phyloP scores from a whole-genome alignment of 37 sponge, comb jelly and placozoan genomes.

The Crambe crambe region DNA sequence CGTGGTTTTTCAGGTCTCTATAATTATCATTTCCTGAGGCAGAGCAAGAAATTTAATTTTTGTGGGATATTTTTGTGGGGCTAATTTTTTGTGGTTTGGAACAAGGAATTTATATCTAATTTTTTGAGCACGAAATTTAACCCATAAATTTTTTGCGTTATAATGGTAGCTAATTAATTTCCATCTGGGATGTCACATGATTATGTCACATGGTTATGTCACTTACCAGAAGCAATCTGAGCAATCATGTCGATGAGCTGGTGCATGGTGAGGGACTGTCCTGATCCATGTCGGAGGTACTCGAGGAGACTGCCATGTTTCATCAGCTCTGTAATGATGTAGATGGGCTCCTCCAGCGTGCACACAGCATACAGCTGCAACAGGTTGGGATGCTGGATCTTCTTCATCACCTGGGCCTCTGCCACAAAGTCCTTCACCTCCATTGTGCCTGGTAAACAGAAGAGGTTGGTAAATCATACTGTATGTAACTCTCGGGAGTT shows the following conservation, averaged over 20 bases:
- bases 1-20: neutral
- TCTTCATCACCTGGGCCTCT: conserved; percentile 95
- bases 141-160: too few relatives aligned
- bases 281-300: conserved; percentile 75
- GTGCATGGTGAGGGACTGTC: conserved; percentile 71
- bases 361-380: conserved; percentile 92
- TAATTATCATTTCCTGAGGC: neutral
- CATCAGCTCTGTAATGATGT: conserved; percentile 97
- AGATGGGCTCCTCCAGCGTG: conserved; percentile 90
- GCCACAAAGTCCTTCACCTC: conserved; percentile 79
- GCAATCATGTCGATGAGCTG: conserved; percentile 92
- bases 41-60: too few relatives aligned
- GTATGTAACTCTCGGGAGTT: neutral
- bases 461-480: neutral
- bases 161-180: too few relatives aligned
- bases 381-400: conserved; percentile 88
- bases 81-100: too few relatives aligned
- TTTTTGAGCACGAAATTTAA: too few relatives aligned
- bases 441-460: conserved; percentile 67
- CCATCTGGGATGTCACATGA: too few relatives aligned
- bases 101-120: too few relatives aligned
- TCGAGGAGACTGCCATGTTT: conserved; percentile 88
- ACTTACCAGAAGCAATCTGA: conserved; percentile 92
- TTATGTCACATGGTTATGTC: too few relatives aligned
- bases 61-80: neutral